Percentiles rank a stretch among this genome's conserved stretches.
Conservation (phyloP, 1,140 invertebrate species). For the Leptestheria dahalacensis region DNA sequence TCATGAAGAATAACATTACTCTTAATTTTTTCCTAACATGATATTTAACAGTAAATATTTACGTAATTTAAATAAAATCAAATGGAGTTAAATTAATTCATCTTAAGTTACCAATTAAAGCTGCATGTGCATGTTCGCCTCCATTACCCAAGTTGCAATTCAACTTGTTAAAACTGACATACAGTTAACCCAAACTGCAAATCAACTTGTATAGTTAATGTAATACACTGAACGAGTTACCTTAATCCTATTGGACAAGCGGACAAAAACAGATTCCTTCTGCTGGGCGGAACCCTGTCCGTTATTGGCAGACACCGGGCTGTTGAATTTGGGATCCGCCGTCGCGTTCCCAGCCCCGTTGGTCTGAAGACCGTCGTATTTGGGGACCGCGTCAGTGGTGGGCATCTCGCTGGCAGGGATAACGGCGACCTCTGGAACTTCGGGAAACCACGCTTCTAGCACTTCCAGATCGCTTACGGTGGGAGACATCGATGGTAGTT, state of each 20-base stretch:
- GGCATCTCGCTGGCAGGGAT: too few species aligned
- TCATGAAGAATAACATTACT: constrained; percentile 11
- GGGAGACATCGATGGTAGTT: too few species aligned
- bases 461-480: too few species aligned
- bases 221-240: too few species aligned
- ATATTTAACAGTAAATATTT: constrained; percentile 8
- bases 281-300: constrained; percentile 35
- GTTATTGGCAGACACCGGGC: constrained; percentile 14
- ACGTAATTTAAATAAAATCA: too few species aligned
- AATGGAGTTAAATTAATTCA: too few species aligned
- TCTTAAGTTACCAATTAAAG: too few species aligned
- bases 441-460: neutral
- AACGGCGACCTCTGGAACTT: neutral
- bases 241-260: constrained; percentile 89
- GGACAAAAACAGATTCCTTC: constrained; percentile 89
- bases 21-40: constrained; percentile 1
- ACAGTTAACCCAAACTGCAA: too few species aligned
- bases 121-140: too few species aligned
- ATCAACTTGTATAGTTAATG: too few species aligned
- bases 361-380: neutral
- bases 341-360: neutral
- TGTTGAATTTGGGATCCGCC: neutral
- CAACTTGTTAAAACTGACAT: too few species aligned
- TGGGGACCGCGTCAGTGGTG: neutral
- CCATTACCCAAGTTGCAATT: too few species aligned